Conservation (phyloP, 1,140 invertebrate species). For the Cryptotermes secundus region DNA sequence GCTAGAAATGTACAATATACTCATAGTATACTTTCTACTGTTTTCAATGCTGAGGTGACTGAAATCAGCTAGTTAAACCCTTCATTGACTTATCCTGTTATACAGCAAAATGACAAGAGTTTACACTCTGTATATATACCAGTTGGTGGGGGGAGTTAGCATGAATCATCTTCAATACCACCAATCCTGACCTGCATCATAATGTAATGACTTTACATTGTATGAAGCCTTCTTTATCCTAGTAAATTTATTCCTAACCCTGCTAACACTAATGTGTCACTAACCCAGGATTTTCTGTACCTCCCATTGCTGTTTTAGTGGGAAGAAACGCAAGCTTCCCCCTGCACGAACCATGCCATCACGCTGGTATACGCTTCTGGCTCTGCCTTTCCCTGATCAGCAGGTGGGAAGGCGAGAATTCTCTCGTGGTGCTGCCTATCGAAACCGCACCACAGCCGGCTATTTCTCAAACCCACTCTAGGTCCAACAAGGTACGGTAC, state of each 20-base stretch:
- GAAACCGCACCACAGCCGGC: constrained; percentile 64
- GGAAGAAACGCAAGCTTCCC: constrained; percentile 31
- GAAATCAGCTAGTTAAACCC: too few species aligned
- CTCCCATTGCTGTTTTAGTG: constrained; percentile 31
- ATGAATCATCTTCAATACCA: neutral
- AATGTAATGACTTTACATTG: neutral
- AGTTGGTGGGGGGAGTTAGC: neutral
- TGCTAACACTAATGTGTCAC: neutral
- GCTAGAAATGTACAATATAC: too few species aligned
- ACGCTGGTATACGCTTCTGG: constrained; percentile 84
- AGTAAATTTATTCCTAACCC: neutral
- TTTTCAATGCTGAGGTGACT: too few species aligned
- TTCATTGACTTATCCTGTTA: too few species aligned
- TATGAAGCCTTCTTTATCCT: neutral
- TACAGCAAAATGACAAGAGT: too few species aligned
- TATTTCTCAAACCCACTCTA: constrained; percentile 73
- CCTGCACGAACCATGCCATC: constrained; percentile 57
- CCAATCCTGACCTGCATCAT: neutral
- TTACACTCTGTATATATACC: neutral
- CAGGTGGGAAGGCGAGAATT: constrained; percentile 82
- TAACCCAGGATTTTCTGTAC: constrained; percentile 6
- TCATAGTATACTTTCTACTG: too few species aligned
- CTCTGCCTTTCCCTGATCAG: constrained; percentile 87
- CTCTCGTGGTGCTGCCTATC: constrained; percentile 66
- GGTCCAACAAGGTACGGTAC: constrained; percentile 13